Evolutionary conservation across 2,888 invertebrate genomes (phyloP).

Genomic region (Drosophila rubida): DNA sequence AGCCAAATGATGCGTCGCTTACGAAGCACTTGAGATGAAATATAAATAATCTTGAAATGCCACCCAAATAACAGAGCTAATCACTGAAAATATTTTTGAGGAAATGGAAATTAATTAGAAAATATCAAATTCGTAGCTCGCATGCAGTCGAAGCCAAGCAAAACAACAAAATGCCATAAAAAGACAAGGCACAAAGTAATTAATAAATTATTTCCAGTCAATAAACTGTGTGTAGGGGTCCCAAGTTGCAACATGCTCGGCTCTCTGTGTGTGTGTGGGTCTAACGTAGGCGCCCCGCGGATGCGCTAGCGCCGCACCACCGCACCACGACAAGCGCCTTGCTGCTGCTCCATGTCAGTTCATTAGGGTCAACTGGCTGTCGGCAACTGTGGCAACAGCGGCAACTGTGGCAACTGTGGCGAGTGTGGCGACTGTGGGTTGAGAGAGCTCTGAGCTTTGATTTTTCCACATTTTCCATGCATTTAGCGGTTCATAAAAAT

Average conservation of each 20-base stretch:
- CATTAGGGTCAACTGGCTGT: slow-evolving; percentile 70
- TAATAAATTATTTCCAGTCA: slow-evolving; percentile 81
- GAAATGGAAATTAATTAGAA: slow-evolving; percentile 57
- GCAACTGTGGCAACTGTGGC: slow-evolving; percentile 18
- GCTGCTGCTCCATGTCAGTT: slow-evolving; percentile 66
- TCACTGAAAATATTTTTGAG: slow-evolving; percentile 24
- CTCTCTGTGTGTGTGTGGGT: slow-evolving; percentile 36
- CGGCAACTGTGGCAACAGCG: slow-evolving; percentile 47
- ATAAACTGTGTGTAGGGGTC: slow-evolving; percentile 61
- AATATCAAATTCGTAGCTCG: slow-evolving; percentile 34
- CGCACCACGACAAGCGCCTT: slow-evolving; percentile 5
- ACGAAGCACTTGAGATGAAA: slow-evolving; percentile 54
- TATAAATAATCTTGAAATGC: slow-evolving; percentile 52
- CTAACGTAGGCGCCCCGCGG: slow-evolving; percentile 63
- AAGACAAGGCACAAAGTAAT: slow-evolving; percentile 61
- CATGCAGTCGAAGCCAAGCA: slow-evolving; percentile 8
- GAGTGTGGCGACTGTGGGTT: slow-evolving; percentile 31
- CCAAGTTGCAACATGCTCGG: slow-evolving; percentile 63
- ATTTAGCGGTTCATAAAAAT: slow-evolving; percentile 76
- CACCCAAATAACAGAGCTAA: slow-evolving; percentile 63
- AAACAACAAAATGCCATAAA: slow-evolving; percentile 42
- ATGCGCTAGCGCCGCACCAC: slow-evolving; percentile 71
- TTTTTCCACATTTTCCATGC: slow-evolving; percentile 44
- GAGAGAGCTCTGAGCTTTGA: slow-evolving; percentile 31
- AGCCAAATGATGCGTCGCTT: slow-evolving; percentile 35